phyloP scores from a whole-genome alignment of 2,797 vertebrate species.

The Gallirallus australis region DNA sequence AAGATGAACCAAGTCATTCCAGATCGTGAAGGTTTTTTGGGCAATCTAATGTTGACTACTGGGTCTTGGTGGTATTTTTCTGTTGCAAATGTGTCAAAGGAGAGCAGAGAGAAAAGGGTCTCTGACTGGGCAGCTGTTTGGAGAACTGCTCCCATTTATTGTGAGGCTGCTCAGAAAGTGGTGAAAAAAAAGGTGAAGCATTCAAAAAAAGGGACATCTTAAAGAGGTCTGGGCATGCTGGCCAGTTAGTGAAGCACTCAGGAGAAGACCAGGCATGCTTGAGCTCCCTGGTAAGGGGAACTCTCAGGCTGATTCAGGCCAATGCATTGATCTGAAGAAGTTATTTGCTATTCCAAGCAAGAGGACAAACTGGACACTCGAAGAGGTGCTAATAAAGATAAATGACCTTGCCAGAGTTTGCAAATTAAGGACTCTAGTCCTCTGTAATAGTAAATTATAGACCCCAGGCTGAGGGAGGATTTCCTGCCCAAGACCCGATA shows the following conservation, averaged over 20 bases:
- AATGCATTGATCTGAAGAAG: background rate
- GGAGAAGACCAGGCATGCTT: background rate
- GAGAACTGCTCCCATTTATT: background rate
- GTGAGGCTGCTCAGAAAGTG: background rate
- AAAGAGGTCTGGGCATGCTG: background rate
- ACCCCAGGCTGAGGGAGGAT: background rate
- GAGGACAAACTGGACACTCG: background rate
- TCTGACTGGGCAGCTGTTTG: background rate
- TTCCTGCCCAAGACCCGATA: background rate
- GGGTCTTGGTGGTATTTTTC: background rate
- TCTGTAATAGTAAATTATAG: background rate
- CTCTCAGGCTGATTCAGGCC: background rate
- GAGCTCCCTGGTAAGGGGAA: fast-evolving
- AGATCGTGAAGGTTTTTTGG: background rate
- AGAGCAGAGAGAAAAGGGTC: background rate
- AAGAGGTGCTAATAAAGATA: background rate
- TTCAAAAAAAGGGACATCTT: background rate
- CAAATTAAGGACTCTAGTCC: background rate
- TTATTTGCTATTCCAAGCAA: background rate
- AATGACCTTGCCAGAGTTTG: background rate
- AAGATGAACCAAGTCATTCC: background rate
- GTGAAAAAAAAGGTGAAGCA: background rate
- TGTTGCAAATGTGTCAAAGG: background rate
- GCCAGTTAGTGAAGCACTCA: background rate
- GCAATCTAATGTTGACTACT: background rate